Percentiles rank a stretch among this genome's conserved stretches.
phyloP scores from a whole-genome alignment of 1,140 invertebrate species.

The Microplitis demolitor region DNA sequence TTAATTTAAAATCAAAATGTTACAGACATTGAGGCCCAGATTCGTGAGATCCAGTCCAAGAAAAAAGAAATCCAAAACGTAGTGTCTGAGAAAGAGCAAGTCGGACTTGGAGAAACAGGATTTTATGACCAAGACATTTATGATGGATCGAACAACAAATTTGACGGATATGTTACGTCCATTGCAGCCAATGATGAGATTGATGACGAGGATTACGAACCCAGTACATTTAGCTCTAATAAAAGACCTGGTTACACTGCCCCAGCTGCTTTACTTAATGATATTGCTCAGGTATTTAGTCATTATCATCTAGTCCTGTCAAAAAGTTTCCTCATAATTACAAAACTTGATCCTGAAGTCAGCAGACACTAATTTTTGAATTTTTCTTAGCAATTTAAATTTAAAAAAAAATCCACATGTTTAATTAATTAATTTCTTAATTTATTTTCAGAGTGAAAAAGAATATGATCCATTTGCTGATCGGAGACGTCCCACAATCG shows the following conservation, averaged over 20 bases:
- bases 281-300: constrained; percentile 76
- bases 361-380: not conserved
- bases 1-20: constrained; percentile 30
- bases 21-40: constrained; percentile 92
- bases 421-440: constrained; percentile 1
- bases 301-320: too few relatives aligned
- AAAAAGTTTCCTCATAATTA: too few relatives aligned
- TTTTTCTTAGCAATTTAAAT: too few relatives aligned
- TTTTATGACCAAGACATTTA: constrained; percentile 95
- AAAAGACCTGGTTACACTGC: constrained; percentile 82
- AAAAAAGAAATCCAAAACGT: constrained; percentile 76
- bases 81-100: constrained; percentile 70
- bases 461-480: constrained; percentile 98
- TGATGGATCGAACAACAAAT: constrained; percentile 81
- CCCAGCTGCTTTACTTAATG: constrained; percentile 86
- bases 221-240: constrained; percentile 69
- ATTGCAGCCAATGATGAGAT: constrained; percentile 92
- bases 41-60: constrained; percentile 86
- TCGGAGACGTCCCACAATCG: constrained; percentile 85
- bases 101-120: constrained; percentile 86
- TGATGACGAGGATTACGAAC: constrained; percentile 87
- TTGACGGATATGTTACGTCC: constrained; percentile 93
- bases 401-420: not conserved
- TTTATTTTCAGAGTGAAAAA: constrained; percentile 74
- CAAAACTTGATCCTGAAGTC: not conserved